A percentile compares a stretch with the other conserved stretches of the same genome.
These are phyloP conservation scores for Pollicipes pollicipes DNA, from an alignment of 1,140 invertebrate species.

Conservation along the genomic window DNA sequence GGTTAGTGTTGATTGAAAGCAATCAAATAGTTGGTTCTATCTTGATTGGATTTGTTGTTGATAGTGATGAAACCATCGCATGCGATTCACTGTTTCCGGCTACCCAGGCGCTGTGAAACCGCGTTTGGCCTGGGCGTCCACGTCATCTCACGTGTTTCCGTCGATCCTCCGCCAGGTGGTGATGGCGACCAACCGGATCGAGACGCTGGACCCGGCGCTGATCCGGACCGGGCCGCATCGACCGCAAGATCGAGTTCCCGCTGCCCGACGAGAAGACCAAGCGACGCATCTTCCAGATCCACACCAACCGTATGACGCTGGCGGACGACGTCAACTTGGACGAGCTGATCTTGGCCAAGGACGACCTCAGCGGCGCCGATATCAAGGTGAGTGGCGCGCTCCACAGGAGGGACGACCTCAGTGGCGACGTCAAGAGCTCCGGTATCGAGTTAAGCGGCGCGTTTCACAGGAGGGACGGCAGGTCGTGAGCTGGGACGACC, in stretches of 20 bases:
- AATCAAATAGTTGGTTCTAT: no score
- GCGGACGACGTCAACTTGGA: conserved; percentile 93
- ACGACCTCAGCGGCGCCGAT: conserved; percentile 94
- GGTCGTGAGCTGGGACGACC: no score
- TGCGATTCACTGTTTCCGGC: no score
- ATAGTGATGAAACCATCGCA: no score
- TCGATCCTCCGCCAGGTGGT: conserved; percentile 50
- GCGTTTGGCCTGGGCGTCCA: no score
- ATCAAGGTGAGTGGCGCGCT: conserved; percentile 43
- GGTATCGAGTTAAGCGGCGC: no score
- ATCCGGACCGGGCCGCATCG: conserved; percentile 97
- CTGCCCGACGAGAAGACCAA: conserved; percentile 99
- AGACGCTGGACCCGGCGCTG: conserved; percentile 94
- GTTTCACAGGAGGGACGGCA: no score
- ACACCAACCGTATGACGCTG: conserved; percentile 94
- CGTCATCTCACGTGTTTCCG: no score
- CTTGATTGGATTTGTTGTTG: no score
- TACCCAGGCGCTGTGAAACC: no score
- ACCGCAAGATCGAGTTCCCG: conserved; percentile 98
- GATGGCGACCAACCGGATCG: conserved; percentile 99
- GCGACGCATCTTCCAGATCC: conserved; percentile 91
- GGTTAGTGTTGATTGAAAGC: no score
- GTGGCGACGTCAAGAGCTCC: no score
- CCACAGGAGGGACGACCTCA: background rate
- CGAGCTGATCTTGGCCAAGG: conserved; percentile 97